A percentile compares a stretch with the other conserved stretches of the same genome.
Evolutionary conservation across 1,140 invertebrate genomes (phyloP).

Genomic region (Oscheius sp.): DNA sequence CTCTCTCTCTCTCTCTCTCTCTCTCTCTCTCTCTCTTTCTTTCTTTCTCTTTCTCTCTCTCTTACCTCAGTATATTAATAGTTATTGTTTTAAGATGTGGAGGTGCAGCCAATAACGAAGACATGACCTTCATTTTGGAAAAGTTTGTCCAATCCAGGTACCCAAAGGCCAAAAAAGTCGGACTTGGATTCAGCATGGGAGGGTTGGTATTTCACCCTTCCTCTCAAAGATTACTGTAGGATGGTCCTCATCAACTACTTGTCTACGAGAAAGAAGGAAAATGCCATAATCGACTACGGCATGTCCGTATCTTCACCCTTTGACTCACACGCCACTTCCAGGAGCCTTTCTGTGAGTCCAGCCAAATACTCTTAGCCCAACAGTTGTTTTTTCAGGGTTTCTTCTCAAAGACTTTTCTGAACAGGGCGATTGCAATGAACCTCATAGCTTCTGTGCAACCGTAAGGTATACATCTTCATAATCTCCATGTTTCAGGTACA

Average conservation of each 20-base stretch:
- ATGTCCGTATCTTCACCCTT: conserved; percentile 44
- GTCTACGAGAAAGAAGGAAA: conserved; percentile 28
- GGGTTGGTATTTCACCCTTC: conserved; percentile 12
- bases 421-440: conserved; percentile 28
- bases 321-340: conserved; percentile 32
- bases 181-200: conserved; percentile 43
- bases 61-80: too few species aligned
- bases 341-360: too few species aligned
- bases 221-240: conserved; percentile 23
- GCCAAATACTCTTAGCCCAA: conserved; percentile 28
- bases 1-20: too few species aligned
- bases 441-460: conserved; percentile 35
- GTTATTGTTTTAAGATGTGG: too few species aligned
- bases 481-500: conserved; percentile 40
- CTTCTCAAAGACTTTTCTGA: conserved; percentile 37
- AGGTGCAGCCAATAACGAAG: conserved; percentile 36
- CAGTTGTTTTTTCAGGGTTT: too few species aligned
- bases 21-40: too few species aligned
- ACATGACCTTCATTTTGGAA: conserved; percentile 32
- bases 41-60: too few species aligned
- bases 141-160: conserved; percentile 35
- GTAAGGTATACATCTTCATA: conserved; percentile 39
- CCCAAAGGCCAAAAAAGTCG: conserved; percentile 39
- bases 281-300: conserved; percentile 24
- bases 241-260: conserved; percentile 46